Evolutionary conservation across 2,888 invertebrate genomes (phyloP).

Genomic region (Ectobius pallidus): DNA sequence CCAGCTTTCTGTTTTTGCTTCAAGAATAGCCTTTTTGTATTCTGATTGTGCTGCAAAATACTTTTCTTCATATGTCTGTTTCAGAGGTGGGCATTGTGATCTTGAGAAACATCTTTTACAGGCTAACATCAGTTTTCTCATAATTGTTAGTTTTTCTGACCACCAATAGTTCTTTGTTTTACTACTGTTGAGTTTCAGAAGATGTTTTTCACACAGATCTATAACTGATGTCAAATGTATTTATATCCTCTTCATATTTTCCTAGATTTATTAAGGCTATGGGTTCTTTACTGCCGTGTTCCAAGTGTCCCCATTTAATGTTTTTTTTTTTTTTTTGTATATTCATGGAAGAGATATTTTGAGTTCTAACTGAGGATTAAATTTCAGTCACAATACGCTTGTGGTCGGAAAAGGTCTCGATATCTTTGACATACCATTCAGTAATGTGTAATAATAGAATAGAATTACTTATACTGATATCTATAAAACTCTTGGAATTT

Average conservation of each 20-base stretch:
- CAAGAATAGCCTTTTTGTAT: not conserved
- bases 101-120: not conserved
- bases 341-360: not conserved
- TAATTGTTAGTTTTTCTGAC: not conserved
- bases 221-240: not conserved
- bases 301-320: not conserved
- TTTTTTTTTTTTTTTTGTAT: not conserved
- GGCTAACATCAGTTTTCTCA: not conserved
- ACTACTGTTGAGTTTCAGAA: not conserved
- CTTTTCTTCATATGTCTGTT: not conserved
- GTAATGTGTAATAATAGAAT: not conserved
- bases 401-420: not conserved
- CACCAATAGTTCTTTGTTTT: conserved; percentile 3
- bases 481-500: not conserved
- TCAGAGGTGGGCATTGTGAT: not conserved
- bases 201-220: not conserved
- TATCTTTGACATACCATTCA: not conserved
- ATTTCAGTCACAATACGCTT: not conserved
- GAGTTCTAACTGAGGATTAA: not conserved
- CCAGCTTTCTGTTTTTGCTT: not conserved
- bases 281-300: not conserved
- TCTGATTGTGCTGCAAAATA: not conserved
- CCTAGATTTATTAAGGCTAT: not conserved
- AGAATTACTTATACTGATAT: not conserved
- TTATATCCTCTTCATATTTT: not conserved